Evolutionary conservation across 2,888 invertebrate species (phyloP).

Genomic region (Pyrocoelia pectoralis): DNA sequence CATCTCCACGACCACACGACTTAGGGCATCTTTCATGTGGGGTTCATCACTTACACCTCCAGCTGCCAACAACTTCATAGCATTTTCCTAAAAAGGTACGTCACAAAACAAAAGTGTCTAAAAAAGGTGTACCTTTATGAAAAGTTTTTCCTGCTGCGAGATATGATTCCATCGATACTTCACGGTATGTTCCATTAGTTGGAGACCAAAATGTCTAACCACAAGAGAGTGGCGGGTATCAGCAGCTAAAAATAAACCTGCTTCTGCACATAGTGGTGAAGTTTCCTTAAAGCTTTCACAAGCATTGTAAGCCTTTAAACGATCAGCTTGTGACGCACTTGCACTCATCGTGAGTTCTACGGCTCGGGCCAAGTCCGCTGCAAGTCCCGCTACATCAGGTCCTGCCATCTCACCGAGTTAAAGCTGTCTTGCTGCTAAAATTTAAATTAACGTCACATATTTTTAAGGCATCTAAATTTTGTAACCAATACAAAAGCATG

Average conservation of each 20-base stretch:
- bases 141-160: conserved; percentile 84
- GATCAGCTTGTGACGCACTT: conserved; percentile 75
- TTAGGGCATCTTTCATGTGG: conserved; percentile 85
- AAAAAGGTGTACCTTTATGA: conserved; percentile 62
- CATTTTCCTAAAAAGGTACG: conserved; percentile 70
- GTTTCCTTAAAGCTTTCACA: conserved; percentile 87
- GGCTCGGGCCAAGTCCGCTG: conserved; percentile 80
- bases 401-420: conserved; percentile 57
- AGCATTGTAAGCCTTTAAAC: conserved; percentile 84
- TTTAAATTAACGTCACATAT: neutral
- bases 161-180: conserved; percentile 94
- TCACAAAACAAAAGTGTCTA: conserved; percentile 14
- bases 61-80: conserved; percentile 82
- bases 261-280: conserved; percentile 88
- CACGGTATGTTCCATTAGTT: conserved; percentile 91
- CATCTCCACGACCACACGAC: conserved; percentile 95
- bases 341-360: conserved; percentile 86
- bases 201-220: conserved; percentile 90
- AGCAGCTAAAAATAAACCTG: conserved; percentile 81
- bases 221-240: conserved; percentile 77
- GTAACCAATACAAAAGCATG: conserved; percentile 34
- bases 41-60: conserved; percentile 79
- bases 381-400: conserved; percentile 72
- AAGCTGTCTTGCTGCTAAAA: conserved; percentile 23
- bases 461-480: conserved; percentile 6